Evolutionary conservation across 2,888 invertebrate genomes (phyloP), one percentile per base, ranked within the genome.

Genomic region (Papilio demoleus): DNA sequence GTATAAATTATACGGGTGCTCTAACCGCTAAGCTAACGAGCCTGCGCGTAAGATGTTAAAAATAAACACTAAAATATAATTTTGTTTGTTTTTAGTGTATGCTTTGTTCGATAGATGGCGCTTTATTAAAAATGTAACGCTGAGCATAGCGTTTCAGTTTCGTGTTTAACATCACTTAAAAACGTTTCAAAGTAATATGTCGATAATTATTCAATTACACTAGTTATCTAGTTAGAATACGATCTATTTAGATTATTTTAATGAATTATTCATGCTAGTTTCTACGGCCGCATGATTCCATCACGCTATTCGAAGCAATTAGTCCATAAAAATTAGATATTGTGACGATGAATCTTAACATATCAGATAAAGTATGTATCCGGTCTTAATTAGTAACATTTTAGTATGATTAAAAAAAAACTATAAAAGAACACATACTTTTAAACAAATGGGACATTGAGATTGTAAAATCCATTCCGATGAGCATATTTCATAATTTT

Each of bases 251-350:
- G 64, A 64, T 64, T 17, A 31, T 50, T 71, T 53, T 58, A 67
- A 62, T 72, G 70, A 71, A 71, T 73, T 69, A 73, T 71, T 70
- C 53, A 74, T 62, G 62, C 47, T 31, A 68, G 66, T 67, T 66
- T 67, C 65, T 70, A 69, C 68, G 12, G 22, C 11, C 59, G 45
- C 17, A 56, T 19, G 40, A 50, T 65, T 69, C 64, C 59, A 68
- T 40, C 77, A 77, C 76, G 78, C 75, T 65, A 73, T 17, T 11
- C 19, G 69, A 24, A 67, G 63, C 40, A 77, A 79, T 67, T 78
- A 77, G 78, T 72, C 74, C 77, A 79, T 75, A 78, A 75, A 77
- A 79, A 75, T 75, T 73, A 76, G 74, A 72, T 71, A 70, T 68
- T 71, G 76, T 73, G 73, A 73, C 75, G 74, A 65, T 38, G 60